Conservation (phyloP, 2,888 invertebrate species). For the Troides oblongomaculatus region DNA sequence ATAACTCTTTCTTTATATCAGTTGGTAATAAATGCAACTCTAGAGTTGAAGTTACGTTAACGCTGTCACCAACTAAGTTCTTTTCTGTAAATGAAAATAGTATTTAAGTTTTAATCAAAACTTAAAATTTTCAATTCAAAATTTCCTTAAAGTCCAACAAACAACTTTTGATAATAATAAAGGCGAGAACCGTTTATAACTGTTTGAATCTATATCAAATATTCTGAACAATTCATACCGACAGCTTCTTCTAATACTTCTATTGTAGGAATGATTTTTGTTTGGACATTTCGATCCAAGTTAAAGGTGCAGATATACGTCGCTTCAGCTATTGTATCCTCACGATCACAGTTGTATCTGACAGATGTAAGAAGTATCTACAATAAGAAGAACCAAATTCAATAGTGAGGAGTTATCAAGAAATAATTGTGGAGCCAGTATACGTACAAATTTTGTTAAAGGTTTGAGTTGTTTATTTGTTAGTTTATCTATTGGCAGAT, state of each 20-base stretch:
- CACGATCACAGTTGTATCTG: constrained; percentile 1
- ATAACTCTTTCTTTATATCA: constrained; percentile 21
- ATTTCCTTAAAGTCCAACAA: too few species aligned
- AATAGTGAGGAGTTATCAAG: not conserved
- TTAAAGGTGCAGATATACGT: constrained; percentile 38
- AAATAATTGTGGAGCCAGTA: not conserved
- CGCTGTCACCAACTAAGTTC: constrained; percentile 1
- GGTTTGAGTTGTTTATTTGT: too few species aligned
- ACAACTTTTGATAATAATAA: too few species aligned
- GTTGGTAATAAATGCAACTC: constrained; percentile 33
- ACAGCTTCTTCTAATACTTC: constrained; percentile 33
- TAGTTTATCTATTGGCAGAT: too few species aligned
- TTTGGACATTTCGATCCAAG: constrained; percentile 36
- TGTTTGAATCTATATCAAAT: too few species aligned
- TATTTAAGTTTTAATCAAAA: too few species aligned
- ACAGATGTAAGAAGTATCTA: constrained; percentile 13
- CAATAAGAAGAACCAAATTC: not conserved
- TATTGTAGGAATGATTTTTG: constrained; percentile 37
- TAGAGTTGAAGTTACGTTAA: constrained; percentile 16
- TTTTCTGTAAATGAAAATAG: constrained; percentile 15
- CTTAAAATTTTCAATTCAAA: too few species aligned
- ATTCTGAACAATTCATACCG: constrained; percentile 26
- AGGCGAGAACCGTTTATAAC: too few species aligned
- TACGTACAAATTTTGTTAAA: not conserved
- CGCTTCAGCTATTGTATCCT: not conserved